phyloP scores from a whole-genome alignment of 2,113 vertebrate species.

The Axis porcinus region DNA sequence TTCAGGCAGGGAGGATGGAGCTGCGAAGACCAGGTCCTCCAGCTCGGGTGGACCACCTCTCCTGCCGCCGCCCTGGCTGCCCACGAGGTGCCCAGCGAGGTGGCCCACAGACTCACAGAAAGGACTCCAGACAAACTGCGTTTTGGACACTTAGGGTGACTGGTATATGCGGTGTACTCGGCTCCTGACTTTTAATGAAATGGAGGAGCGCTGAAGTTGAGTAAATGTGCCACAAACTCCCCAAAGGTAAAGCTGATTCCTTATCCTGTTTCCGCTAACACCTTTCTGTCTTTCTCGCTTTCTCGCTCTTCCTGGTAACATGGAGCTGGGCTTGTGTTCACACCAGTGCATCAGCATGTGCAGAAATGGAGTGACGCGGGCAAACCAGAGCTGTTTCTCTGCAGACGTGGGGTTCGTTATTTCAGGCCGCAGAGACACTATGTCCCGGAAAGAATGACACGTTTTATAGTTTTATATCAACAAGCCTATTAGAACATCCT shows the following conservation, averaged over 20 bases:
- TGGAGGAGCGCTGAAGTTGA: not conserved
- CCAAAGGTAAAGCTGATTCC: too few species aligned
- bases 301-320: not conserved
- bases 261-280: fast-evolving
- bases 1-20: not conserved
- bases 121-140: too few species aligned
- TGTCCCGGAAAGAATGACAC: not conserved
- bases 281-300: fast-evolving
- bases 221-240: not conserved
- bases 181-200: not conserved
- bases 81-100: fast-evolving
- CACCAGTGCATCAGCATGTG: not conserved
- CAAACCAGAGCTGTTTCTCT: not conserved
- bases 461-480: fast-evolving
- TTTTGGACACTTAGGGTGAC: not conserved
- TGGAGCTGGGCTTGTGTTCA: not conserved
- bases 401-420: fast-evolving
- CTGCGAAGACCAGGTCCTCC: not conserved
- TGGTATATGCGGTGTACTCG: fast-evolving
- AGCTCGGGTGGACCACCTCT: fast-evolving
- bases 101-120: fast-evolving
- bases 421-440: not conserved
- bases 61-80: fast-evolving
- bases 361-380: fast-evolving
- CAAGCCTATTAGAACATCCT: too few species aligned